phyloP scores from a whole-genome alignment of 2,888 invertebrate species.

The Poecilobothrus nobilitatus region DNA sequence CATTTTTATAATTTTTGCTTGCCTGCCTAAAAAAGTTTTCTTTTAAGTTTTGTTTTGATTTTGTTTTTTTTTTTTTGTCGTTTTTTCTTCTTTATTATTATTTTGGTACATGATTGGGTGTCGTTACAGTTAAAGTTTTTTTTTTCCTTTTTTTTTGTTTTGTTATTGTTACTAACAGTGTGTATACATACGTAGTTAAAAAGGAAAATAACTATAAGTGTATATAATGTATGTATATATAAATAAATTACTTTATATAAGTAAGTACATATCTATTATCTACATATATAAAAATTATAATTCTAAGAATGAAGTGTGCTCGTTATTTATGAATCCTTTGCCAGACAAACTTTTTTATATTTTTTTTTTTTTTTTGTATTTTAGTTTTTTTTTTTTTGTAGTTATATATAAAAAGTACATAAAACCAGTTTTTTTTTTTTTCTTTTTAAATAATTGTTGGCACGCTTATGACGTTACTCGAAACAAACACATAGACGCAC shows the following conservation, averaged over 20 bases:
- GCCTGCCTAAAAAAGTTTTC: too few species aligned
- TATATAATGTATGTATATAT: background rate
- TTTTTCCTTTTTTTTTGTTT: too few species aligned
- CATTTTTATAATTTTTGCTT: too few species aligned
- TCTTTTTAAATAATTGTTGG: background rate
- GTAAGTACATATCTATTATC: background rate
- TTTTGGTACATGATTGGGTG: too few species aligned
- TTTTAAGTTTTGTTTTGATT: too few species aligned
- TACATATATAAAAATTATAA: background rate
- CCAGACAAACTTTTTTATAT: conserved; percentile 2
- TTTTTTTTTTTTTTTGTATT: background rate
- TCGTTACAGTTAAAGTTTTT: too few species aligned
- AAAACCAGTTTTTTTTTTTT: too few species aligned
- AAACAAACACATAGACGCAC: background rate
- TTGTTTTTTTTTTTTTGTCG: too few species aligned
- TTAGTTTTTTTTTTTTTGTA: background rate
- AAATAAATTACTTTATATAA: background rate
- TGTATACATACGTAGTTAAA: too few species aligned
- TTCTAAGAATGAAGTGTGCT: background rate
- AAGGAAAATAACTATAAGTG: too few species aligned
- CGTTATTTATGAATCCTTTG: conserved; percentile 6
- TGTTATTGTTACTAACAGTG: too few species aligned
- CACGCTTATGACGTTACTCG: background rate
- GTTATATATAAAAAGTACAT: background rate
- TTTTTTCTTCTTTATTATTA: too few species aligned